Base-by-base conservation (phyloP, 1,140 invertebrate species). In the Micrasema minimum region DNA sequence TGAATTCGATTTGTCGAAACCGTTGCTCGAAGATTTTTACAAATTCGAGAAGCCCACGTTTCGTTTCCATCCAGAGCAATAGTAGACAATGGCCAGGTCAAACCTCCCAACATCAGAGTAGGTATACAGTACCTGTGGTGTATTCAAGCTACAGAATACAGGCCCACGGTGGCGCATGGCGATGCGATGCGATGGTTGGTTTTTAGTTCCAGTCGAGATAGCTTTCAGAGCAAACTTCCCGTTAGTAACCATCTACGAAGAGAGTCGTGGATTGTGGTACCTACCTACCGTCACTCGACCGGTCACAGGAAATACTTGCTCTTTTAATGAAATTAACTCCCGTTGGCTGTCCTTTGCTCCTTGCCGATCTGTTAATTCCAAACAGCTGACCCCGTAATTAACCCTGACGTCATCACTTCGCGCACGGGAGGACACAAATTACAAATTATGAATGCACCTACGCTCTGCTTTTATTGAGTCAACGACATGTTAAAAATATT, bases 371-470 rank as follows among this genome's bases (percentile, higher is more conserved):
- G 11, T 45, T 67, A 74, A 74, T 74, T 74, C 48, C 64, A 67
- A 64, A 59, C 68, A 59, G 68, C 67, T 69, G 72, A 74, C 72
- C 72, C 66, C 72, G n/a, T 50, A 64, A 74, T 74, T 74, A 74
- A 74, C 72, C 72, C 70, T 71, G 72, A 18, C 37, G 68, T 50
- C 22, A 43, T 22, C 37, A 41, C 10, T 20, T 26, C 62, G 43
- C 55, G 45, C 35, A 45, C 14, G 48, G 22, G 16, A 20, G 51
- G 45, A n/a, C 26, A 66, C 50, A 20, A 10, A 18, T 2, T 16
- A 51, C 48, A 53, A 68, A 51, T 64, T 64, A 72, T 38, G 38
- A 66, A 62, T 65, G 45, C 72, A 74, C 72, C 72, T 74, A 74
- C 72, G 72, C 64, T 59, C 38, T 9, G 38, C 50, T 26, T 45